Base-by-base conservation (phyloP, 2,888 invertebrate genomes). In the Mantis religiosa region DNA sequence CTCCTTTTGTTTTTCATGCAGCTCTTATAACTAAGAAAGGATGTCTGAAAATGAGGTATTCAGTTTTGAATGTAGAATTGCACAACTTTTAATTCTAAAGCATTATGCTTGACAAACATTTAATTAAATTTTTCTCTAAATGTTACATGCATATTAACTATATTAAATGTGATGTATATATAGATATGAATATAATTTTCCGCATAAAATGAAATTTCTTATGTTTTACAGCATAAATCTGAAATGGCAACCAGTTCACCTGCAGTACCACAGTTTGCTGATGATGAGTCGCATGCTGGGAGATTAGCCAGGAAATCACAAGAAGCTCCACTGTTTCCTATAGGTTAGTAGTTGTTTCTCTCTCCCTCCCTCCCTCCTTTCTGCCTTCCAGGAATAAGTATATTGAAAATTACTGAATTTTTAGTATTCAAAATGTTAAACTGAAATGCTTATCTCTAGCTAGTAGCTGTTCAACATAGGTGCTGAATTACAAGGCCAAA, bases 321-420 rank as follows among this genome's bases (percentile, higher is more conserved):
- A 81, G 91, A 91, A 30, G 90, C 91, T 20, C 91, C 91, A n/a
- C 91, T 90, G 86, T 89, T 91, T 83, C 90, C 91, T 30, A 89
- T 91, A 27, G 91, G 91, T 91, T 90, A 88, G 87, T 86, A 71
- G 41, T 84, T 41, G 12, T 12, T 30, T 30, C 4, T 30, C 30
- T 4, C 4, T 30, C 30, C 30, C 30, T 30, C 30, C 30, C 30
- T 30, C 30, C 4, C 30, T 30, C 4, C 30, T 4, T 30, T 30
- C 30, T 30, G 3, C 30, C 30, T 41, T 12, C 12, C 30, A 41
- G 2, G 1, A 41, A 41, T 41, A 41, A 12, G 12, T 12, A 41
- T 0, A 41, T 41, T 41, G 9, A 12, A 41, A 34, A 7, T 34
- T 4, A 7, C 34, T 34, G 0, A 7, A 34, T 34, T 34, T 34